Evolutionary conservation across 2,888 invertebrate genomes (phyloP), one percentile per base, ranked within the genome.

Genomic region (Brassicogethes aeneus): DNA sequence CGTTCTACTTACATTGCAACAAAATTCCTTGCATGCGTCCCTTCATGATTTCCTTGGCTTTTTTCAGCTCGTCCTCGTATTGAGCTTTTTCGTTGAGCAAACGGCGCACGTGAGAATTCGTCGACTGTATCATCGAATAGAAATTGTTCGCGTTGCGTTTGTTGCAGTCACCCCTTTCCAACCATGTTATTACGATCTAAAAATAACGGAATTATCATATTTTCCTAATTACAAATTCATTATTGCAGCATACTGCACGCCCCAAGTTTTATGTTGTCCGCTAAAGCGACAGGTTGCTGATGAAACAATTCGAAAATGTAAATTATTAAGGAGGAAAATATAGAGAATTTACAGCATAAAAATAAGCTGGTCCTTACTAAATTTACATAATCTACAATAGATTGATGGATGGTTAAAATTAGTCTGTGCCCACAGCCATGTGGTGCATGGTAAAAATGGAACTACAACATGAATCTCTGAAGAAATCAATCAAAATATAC

Each of bases 111-210:
- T 95, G 94, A 0, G 92, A 85, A 70, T 95, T 93, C 1, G 91
- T 90, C 16, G 89, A 88, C 70, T 95, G 94, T 46, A 95, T 88
- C 91, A 95, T 91, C 3, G 92, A 87, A 68, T 95, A 95, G 69
- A 95, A 95, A 32, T 82, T 82, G 61, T 87, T 92, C 2, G 90
- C 80, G 65, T 91, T 94, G 45, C 88, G 80, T 65, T 94, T 93
- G 35, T 79, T 87, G 63, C 94, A 94, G 64, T 95, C 94, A 0
- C 95, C 95, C 8, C 93, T 79, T 60, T 95, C 94, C 52, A 96
- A 66, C 95, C 95, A 96, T 0, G 87, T 82, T 29, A 90, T 79
- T 16, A 95, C 80, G 15, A 88, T 82, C 75, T 85, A 68, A 32
- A 68, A 57, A 23, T 23, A 5, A 23, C n/a, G n/a, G n/a, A n/a